Base-by-base conservation (phyloP, 2,888 invertebrate genomes). In the Cosmia pyralina region DNA sequence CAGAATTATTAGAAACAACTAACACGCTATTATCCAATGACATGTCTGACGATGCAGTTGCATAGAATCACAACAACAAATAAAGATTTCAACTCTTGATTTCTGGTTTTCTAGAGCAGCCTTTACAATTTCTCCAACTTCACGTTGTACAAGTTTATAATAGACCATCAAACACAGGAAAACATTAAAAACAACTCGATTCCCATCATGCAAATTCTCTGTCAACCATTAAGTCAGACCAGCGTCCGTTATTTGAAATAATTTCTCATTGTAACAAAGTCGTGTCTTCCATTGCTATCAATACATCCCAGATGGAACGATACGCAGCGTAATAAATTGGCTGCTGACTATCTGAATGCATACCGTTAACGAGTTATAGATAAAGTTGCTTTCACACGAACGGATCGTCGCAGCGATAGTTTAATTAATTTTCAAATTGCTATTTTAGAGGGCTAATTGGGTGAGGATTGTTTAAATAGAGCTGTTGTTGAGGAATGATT, bases 291-390 rank as follows among this genome's bases (percentile, higher is more conserved):
- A 88, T 90, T 92, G 88, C 89, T 90, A 91, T 88, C 88, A 87
- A 88, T 88, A 90, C 85, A 88, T 88, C 85, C 85, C 87, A 90
- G 94, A 94, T 94, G 90, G 88, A 89, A 86, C 88, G 93, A 94
- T 94, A 94, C 88, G 88, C 89, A 87, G 89, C 89, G 88, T 93
- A 93, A 95, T 94, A 95, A 94, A 95, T 93, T 93, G 92, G 90
- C 91, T 89, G 90, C 89, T 88, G 90, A 92, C 90, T 89, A 86
- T 91, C 91, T 89, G 87, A 91, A 91, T 90, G 90, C 89, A 90
- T 88, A 93, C 94, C 92, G 94, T 93, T 94, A 94, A 89, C 90
- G 86, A 90, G 89, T 89, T 90, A 90, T 90, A 89, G 88, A 88
- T 87, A 85, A 85, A 87, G 85, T 79, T 68, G 70, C 84, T 84